Percentiles rank a stretch among this genome's conserved stretches.
Evolutionary conservation across 2,113 vertebrate species (phyloP).

Genomic region (Laticauda laticaudata): DNA sequence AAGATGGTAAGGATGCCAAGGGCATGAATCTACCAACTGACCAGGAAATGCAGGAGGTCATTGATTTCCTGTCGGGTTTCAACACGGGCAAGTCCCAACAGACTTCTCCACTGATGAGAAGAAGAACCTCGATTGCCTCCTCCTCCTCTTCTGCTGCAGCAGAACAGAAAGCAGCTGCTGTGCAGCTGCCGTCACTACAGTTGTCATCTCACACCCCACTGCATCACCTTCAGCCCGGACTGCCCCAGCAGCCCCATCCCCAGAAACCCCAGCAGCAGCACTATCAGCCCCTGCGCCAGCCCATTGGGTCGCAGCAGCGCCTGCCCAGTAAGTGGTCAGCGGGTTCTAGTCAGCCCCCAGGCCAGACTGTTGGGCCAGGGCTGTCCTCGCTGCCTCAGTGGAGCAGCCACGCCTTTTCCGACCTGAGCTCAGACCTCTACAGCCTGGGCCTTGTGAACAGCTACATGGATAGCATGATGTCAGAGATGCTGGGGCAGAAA

Average conservation of each 20-base stretch:
- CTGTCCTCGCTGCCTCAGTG: constrained; percentile 90
- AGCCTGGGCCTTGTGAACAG: constrained; percentile 96
- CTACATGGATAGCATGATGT: constrained; percentile 97
- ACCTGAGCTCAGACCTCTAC: constrained; percentile 95
- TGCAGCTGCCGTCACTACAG: constrained; percentile 76
- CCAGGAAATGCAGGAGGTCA: constrained; percentile 99
- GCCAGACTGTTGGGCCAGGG: constrained; percentile 76
- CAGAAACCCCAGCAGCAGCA: constrained; percentile 66
- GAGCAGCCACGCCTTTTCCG: constrained; percentile 82
- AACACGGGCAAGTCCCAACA: constrained; percentile 99
- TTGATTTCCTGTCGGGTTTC: constrained; percentile 98
- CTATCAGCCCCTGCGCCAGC: constrained; percentile 91
- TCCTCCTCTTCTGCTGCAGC: constrained; percentile 67
- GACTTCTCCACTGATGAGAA: constrained; percentile 88
- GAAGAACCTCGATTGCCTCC: constrained; percentile 89
- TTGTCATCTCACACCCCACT: constrained; percentile 77
- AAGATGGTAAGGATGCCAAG: constrained; percentile 83
- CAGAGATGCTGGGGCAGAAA: constrained; percentile 96
- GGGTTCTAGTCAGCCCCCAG: constrained; percentile 78
- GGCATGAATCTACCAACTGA: constrained; percentile 97
- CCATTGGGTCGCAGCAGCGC: constrained; percentile 75
- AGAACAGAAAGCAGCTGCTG: constrained; percentile 83
- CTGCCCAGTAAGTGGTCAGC: constrained; percentile 85
- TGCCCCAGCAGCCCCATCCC: constrained; percentile 47
- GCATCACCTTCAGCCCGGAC: constrained; percentile 75